Evolutionary conservation across 2,797 vertebrate species (phyloP).

Genomic region (Sebastolobus altivelis): DNA sequence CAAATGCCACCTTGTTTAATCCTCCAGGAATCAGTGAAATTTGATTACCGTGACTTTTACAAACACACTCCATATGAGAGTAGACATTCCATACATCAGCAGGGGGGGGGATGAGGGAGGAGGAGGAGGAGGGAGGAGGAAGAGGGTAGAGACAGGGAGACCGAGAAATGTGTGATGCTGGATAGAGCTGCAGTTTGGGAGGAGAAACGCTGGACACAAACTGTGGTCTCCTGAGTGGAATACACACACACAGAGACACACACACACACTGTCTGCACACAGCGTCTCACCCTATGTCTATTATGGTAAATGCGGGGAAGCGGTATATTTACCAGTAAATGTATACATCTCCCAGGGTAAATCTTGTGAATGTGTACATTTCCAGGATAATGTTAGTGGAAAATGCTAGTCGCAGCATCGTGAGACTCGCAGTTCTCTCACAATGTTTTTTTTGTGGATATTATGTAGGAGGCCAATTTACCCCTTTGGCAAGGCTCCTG

Average conservation of each 20-base stretch:
- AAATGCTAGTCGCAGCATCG: constrained; percentile 47
- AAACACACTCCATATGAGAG: constrained; percentile 80
- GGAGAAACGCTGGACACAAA: constrained; percentile 39
- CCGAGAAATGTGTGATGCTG: constrained; percentile 41
- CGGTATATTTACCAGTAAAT: constrained; percentile 48
- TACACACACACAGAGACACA: neutral
- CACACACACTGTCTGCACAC: neutral
- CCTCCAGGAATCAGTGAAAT: constrained; percentile 79
- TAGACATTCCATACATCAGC: constrained; percentile 82
- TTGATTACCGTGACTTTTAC: constrained; percentile 84
- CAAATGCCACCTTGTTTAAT: constrained; percentile 78
- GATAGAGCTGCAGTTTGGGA: constrained; percentile 58
- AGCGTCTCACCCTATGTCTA: constrained; percentile 14
- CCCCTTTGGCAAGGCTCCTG: constrained; percentile 33
- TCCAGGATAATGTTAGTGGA: constrained; percentile 54
- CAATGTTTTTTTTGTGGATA: constrained; percentile 32
- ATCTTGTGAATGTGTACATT: constrained; percentile 64
- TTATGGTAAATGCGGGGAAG: constrained; percentile 50
- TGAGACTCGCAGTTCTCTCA: constrained; percentile 44
- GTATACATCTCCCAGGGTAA: constrained; percentile 47
- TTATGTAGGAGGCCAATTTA: constrained; percentile 50
- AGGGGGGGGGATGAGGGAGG: constrained; percentile 41
- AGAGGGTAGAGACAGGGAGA: constrained; percentile 32
- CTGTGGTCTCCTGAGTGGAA: constrained; percentile 47
- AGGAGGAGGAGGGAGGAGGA: constrained; percentile 39